Conservation (phyloP, 1,140 invertebrate species). For the Drosophila subobscura region DNA sequence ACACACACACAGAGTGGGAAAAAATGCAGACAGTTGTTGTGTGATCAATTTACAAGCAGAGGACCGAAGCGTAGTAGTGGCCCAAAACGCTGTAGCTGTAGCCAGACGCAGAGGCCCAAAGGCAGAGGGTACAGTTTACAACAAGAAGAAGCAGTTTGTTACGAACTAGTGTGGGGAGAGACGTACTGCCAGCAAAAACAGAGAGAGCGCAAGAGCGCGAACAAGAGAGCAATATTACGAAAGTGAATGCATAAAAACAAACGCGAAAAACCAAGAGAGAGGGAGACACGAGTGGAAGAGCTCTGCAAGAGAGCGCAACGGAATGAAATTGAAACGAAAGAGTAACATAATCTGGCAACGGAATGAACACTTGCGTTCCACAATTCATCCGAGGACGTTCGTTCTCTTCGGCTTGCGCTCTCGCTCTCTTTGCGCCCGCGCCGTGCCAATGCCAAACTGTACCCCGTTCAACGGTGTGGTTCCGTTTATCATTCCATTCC, state of each 20-base stretch:
- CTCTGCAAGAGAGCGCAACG: constrained; percentile 48
- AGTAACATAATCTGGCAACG: constrained; percentile 9
- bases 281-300: constrained; percentile 19
- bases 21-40: too few species aligned
- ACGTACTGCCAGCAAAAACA: constrained; percentile 69
- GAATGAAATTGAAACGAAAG: constrained; percentile 26
- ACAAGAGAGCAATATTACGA: constrained; percentile 57
- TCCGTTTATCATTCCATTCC: constrained; percentile 46
- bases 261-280: constrained; percentile 55
- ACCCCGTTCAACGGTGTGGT: constrained; percentile 18
- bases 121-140: constrained; percentile 45
- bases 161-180: constrained; percentile 78
- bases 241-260: constrained; percentile 70
- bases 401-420: constrained; percentile 18
- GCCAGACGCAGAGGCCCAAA: constrained; percentile 30
- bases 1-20: background rate
- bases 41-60: too few species aligned
- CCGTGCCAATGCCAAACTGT: constrained; percentile 72
- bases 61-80: too few species aligned
- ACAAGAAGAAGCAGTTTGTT: constrained; percentile 79
- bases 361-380: constrained; percentile 62
- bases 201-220: constrained; percentile 33
- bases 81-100: too few species aligned
- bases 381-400: constrained; percentile 43
- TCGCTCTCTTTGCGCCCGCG: constrained; percentile 31